Evolutionary conservation across 2,113 vertebrate species (phyloP).

Genomic region (Aphyosemion australe): DNA sequence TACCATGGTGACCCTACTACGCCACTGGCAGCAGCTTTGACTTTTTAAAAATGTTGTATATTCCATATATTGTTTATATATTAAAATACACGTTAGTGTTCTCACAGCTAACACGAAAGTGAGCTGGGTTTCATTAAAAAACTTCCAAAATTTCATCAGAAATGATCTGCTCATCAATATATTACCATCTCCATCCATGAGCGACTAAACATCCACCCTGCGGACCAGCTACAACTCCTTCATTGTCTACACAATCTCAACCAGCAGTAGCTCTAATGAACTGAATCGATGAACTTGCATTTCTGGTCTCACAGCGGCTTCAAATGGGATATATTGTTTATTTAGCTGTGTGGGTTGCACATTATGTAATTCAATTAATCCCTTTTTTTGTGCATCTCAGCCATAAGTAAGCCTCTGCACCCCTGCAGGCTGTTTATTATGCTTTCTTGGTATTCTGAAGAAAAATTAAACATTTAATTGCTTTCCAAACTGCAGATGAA

Average conservation of each 20-base stretch:
- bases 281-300: slow-evolving; percentile 30
- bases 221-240: slow-evolving; percentile 27
- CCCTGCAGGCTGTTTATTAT: slow-evolving; percentile 25
- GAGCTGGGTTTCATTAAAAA: too few species aligned
- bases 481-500: slow-evolving; percentile 38
- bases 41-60: too few species aligned
- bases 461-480: slow-evolving; percentile 43
- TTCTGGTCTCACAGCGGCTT: slow-evolving; percentile 33
- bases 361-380: slow-evolving; percentile 52
- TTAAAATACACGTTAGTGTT: too few species aligned
- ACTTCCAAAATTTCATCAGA: too few species aligned
- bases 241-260: slow-evolving; percentile 44
- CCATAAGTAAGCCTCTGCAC: slow-evolving; percentile 47
- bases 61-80: too few species aligned
- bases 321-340: slow-evolving; percentile 50
- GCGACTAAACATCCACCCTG: not conserved
- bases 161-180: too few species aligned
- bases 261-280: slow-evolving; percentile 40
- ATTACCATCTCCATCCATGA: too few species aligned
- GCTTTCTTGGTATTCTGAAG: slow-evolving; percentile 37
- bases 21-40: too few species aligned
- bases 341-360: slow-evolving; percentile 46
- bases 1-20: too few species aligned
- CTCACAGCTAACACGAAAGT: too few species aligned
- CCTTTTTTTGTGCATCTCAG: slow-evolving; percentile 44